phyloP scores from a whole-genome alignment of 2,888 invertebrate species.

The Spodoptera littoralis region DNA sequence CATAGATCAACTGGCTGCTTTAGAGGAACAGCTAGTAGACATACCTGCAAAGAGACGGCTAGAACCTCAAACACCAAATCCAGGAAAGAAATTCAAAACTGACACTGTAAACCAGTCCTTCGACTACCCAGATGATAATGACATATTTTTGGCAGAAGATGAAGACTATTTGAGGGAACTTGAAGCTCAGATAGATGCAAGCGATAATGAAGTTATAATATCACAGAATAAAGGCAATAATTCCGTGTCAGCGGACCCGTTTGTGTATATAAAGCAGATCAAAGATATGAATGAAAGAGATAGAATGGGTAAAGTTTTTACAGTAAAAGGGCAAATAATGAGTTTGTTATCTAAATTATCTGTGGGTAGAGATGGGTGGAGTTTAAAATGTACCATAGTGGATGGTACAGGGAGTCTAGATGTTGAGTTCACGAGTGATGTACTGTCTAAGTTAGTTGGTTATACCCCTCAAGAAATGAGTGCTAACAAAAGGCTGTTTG shows the following conservation, averaged over 20 bases:
- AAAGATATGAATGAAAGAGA: slow-evolving; percentile 70
- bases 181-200: slow-evolving; percentile 71
- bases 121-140: slow-evolving; percentile 74
- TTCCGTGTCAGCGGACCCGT: slow-evolving; percentile 72
- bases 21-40: slow-evolving; percentile 73
- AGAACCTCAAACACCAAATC: slow-evolving; percentile 55
- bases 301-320: slow-evolving; percentile 80
- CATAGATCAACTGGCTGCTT: slow-evolving; percentile 74
- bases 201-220: slow-evolving; percentile 40
- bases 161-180: slow-evolving; percentile 77
- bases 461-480: slow-evolving; percentile 83
- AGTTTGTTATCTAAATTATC: slow-evolving; percentile 87
- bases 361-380: slow-evolving; percentile 86
- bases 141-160: slow-evolving; percentile 73
- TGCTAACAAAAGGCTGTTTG: slow-evolving; percentile 77
- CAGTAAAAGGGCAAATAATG: slow-evolving; percentile 89
- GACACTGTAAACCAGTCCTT: slow-evolving; percentile 61
- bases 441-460: slow-evolving; percentile 86
- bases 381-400: slow-evolving; percentile 87
- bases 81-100: slow-evolving; percentile 75
- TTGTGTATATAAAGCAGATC: slow-evolving; percentile 83
- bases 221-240: slow-evolving; percentile 53
- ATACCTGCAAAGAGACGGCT: slow-evolving; percentile 67
- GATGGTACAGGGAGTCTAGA: slow-evolving; percentile 89
- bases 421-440: slow-evolving; percentile 88